Evolutionary conservation across 2,113 vertebrate genomes (phyloP), one percentile per base, ranked within the genome.

Genomic region (Oreochromis spilurus): DNA sequence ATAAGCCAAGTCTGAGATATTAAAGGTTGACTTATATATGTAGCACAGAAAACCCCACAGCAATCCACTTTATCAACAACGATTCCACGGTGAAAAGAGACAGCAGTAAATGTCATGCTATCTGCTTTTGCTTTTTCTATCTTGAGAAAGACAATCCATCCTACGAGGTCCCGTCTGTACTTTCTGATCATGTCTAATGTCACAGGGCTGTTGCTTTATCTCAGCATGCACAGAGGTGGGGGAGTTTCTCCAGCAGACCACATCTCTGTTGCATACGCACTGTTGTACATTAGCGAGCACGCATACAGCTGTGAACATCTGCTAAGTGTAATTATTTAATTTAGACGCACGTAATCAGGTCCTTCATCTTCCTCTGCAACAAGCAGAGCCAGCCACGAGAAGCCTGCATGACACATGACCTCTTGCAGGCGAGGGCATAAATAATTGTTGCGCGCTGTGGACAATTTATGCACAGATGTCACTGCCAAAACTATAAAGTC

Each of bases 401-500:
- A 84, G 57, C 45, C 84, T 70, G 62, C 82, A 65, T 86, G 82
- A 89, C 90, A 79, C 40, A 88, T 24, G 55, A 92, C 91, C 84
- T 92, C 21, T 48, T 45, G 52, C 79, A 70, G 21, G 9, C 58
- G 16, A 54, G 48, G 70, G 43, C 38, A 89, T 92, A 89, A 88
- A 91, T 89, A 84, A 87, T 89, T 89, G 81, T 79, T 84, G 45
- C 34, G 24, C 53, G 26, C 45, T 80, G 82, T 60, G 87, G 87
- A 84, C 91, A 91, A 88, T 89, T 88, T 90, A 84, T 86, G 80
- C 83, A 84, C 67, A 92, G 85, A 91, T 91, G 90, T 82, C 86
- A 84, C 58, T 67, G 85, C 83, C 87, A 87, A 87, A 94, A 86
- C 85, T 58, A 88, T 87, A 85, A 94, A 90, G 78, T 45, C 80